Evolutionary conservation across 2,797 vertebrate genomes (phyloP), one percentile per base, ranked within the genome.

Genomic region (Intellagama lesueurii): DNA sequence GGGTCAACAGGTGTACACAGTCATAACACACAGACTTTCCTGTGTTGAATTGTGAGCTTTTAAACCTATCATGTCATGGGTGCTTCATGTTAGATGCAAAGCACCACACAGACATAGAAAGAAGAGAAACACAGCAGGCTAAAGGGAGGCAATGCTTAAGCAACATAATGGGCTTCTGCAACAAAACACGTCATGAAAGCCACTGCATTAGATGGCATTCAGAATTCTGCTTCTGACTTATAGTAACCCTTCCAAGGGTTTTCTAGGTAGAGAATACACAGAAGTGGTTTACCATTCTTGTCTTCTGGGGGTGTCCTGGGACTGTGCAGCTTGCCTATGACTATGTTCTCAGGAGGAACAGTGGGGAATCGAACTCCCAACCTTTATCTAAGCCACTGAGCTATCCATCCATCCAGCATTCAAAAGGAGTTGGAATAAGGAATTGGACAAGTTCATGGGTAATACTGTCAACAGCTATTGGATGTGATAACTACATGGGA

Each of bases 1-100:
- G n/a, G 70, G 75, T 79, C 35, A 84, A 79, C 69, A 82, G 69
- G 47, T 78, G 68, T 79, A 70, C 30, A 7, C 81, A 87, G 32
- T 56, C 28, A 52, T 69, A 69, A 17, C 17, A 56, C 60, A 69
- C 9, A 40, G 12, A 72, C 64, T 76, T 77, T 12, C 64, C 9
- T 69, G 35, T 86, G 64, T 76, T 82, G 80, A 56, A n/a, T 16
- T 76, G 60, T n/a, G 17, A 79, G 44, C 7, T 69, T 66, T 52
- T 87, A 26, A n/a, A 44, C 44, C 11, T 40, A 47, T 35, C 52
- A 66, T 88, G 80, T 30, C 52, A 75, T 44, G 17, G 35, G 69
- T 87, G 30, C 40, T 68, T 14, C 44, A 56, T 66, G 35, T 75
- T 88, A 68, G 22, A 30, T 49, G 28, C 35, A 35, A 30, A 75